These are phyloP conservation scores for Trogon surrucura DNA, from an alignment of 2,113 vertebrate genomes.

Conservation along the genomic window DNA sequence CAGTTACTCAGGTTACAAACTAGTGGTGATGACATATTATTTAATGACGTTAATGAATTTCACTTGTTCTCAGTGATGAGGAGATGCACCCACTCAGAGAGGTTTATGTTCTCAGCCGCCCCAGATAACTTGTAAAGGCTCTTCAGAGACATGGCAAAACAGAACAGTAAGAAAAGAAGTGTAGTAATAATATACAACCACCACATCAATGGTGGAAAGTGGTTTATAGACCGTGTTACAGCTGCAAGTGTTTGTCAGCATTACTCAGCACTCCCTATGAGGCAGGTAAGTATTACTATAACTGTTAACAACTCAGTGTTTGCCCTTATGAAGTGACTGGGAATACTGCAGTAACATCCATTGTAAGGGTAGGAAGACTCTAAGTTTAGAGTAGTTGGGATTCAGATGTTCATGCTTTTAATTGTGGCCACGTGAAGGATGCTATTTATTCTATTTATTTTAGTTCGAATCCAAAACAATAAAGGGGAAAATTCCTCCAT, in stretches of 20 bases:
- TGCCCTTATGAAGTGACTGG: not conserved
- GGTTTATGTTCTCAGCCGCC: not conserved
- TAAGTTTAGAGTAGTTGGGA: not conserved
- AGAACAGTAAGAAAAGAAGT: not conserved
- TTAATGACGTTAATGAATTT: not conserved
- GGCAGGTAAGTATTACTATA: not conserved
- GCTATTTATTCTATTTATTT: not conserved
- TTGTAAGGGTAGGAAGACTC: not conserved
- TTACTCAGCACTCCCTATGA: not conserved
- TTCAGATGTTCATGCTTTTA: not conserved
- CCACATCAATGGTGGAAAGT: not conserved
- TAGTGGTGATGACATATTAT: rapidly evolving
- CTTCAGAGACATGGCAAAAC: not conserved
- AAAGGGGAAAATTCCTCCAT: not conserved
- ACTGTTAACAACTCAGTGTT: not conserved
- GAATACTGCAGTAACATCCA: not conserved
- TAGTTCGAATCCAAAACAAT: not conserved
- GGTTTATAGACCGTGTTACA: not conserved
- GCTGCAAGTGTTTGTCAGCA: not conserved
- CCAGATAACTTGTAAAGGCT: not conserved
- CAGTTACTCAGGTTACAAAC: conserved; percentile 35
- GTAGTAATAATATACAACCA: not conserved
- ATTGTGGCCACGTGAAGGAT: not conserved
- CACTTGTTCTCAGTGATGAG: not conserved
- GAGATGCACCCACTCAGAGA: not conserved